Conservation (phyloP, 2,888 invertebrate species). For the Cylindroiulus punctatus region DNA sequence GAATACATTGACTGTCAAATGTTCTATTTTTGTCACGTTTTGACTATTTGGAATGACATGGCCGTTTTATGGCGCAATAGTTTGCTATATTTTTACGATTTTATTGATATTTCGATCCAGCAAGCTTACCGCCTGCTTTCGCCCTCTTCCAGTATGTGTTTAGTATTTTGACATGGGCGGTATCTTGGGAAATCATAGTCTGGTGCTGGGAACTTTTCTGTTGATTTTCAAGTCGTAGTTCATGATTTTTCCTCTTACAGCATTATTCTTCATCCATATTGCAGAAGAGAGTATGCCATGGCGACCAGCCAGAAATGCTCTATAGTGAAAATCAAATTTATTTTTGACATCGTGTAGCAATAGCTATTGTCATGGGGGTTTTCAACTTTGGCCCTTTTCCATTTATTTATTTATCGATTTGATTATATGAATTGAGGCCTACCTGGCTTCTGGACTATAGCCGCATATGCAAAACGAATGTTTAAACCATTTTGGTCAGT, state of each 20-base stretch:
- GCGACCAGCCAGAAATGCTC: not conserved
- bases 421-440: not conserved
- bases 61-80: not conserved
- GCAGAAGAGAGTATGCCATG: not conserved
- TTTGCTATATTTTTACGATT: not conserved
- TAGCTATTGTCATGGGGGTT: constrained; percentile 41
- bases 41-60: constrained; percentile 17
- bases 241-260: constrained; percentile 2
- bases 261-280: not conserved
- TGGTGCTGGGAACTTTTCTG: constrained; percentile 29
- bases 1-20: not conserved
- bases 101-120: constrained; percentile 35
- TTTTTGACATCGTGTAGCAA: constrained; percentile 35
- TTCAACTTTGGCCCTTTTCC: constrained; percentile 45
- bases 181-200: constrained; percentile 17
- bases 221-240: not conserved
- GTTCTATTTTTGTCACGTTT: not conserved
- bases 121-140: not conserved
- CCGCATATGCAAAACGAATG: no score
- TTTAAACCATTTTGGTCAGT: not conserved
- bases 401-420: constrained; percentile 14
- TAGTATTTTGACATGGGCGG: constrained; percentile 27
- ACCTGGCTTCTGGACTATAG: not conserved
- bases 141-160: not conserved
- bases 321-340: constrained; percentile 40